These are phyloP conservation scores for Eumacrocentrus americanus DNA, from an alignment of 2,888 invertebrate genomes.

Conservation along the genomic window DNA sequence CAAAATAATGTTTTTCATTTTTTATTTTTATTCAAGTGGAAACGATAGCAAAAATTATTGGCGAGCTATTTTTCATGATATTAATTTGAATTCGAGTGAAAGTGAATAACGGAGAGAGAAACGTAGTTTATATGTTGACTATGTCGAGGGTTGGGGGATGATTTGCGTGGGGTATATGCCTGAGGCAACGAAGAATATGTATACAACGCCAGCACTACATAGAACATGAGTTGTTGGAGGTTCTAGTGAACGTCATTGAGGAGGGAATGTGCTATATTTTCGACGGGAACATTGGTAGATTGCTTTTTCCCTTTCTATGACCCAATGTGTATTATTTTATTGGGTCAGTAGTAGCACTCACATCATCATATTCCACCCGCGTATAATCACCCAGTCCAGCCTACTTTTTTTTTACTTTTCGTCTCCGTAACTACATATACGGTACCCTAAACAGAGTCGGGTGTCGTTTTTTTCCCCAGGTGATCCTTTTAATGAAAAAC, in stretches of 20 bases:
- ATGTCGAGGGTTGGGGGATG: not conserved
- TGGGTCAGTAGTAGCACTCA: slow-evolving; percentile 53
- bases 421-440: slow-evolving; percentile 16
- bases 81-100: not conserved
- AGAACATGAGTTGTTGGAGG: not conserved
- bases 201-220: not conserved
- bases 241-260: not conserved
- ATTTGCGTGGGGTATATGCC: not conserved
- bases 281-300: slow-evolving; percentile 48
- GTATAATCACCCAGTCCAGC: too few species aligned
- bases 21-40: not conserved
- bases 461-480: slow-evolving; percentile 22
- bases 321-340: slow-evolving; percentile 54
- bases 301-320: slow-evolving; percentile 58
- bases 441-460: slow-evolving; percentile 14
- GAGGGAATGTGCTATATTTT: slow-evolving; percentile 43
- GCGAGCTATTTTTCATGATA: not conserved
- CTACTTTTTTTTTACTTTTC: slow-evolving; percentile 31
- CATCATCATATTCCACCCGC: slow-evolving; percentile 44
- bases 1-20: too few species aligned
- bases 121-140: not conserved
- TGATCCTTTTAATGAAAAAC: slow-evolving; percentile 8
- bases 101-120: not conserved
- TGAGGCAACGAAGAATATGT: not conserved
- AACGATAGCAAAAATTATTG: not conserved